A percentile compares a stretch with the other conserved stretches of the same genome.
Evolutionary conservation across 2,888 invertebrate species (phyloP).

Genomic region (Saturnia pavonia): DNA sequence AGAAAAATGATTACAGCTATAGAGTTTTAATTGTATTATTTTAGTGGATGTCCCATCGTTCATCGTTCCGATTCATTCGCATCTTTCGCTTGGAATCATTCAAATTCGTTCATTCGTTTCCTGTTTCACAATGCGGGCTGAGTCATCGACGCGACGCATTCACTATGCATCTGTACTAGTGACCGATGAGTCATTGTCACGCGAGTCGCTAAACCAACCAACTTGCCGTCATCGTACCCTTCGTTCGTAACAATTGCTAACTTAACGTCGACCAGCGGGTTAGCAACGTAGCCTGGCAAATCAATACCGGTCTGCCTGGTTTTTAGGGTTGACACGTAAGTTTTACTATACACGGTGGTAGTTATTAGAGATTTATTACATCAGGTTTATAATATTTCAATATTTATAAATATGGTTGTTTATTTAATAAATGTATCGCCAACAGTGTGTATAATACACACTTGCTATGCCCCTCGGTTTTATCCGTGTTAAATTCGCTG

Average conservation of each 20-base stretch:
- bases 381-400: neutral
- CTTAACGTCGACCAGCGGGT: conserved; percentile 39
- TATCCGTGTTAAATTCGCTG: too few species aligned
- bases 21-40: too few species aligned
- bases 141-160: conserved; percentile 38
- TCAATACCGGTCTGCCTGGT: conserved; percentile 29
- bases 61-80: neutral
- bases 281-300: conserved; percentile 33
- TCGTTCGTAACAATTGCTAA: conserved; percentile 37
- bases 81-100: neutral
- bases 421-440: too few species aligned
- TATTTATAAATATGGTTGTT: neutral
- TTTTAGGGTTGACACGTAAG: neutral
- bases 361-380: too few species aligned
- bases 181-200: conserved; percentile 44
- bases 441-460: too few species aligned
- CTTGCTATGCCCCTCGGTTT: too few species aligned
- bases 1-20: too few species aligned
- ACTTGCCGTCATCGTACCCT: conserved; percentile 31
- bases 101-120: conserved; percentile 33
- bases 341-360: neutral
- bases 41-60: too few species aligned
- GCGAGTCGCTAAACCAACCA: conserved; percentile 29
- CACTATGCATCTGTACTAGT: conserved; percentile 36
- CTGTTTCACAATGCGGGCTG: conserved; percentile 46